These are phyloP conservation scores for Ectropis crepuscularia DNA, from an alignment of 2,888 invertebrate genomes.

Conservation along the genomic window DNA sequence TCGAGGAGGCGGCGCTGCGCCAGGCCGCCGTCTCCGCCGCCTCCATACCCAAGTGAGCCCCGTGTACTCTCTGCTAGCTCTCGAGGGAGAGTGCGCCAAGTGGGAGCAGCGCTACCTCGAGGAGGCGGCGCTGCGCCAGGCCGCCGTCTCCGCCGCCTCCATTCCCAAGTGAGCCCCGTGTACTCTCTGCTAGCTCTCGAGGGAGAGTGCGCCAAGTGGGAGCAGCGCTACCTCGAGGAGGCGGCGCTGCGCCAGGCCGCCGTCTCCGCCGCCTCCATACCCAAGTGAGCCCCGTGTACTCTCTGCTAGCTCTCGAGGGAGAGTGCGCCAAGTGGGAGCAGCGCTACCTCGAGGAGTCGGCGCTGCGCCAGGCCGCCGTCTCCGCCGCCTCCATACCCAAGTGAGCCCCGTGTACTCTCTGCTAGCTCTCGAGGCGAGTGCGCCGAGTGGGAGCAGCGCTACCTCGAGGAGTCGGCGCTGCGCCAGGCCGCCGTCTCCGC, in stretches of 20 bases:
- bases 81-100: slow-evolving; percentile 92
- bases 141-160: slow-evolving; percentile 92
- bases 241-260: slow-evolving; percentile 91
- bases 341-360: slow-evolving; percentile 92
- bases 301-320: slow-evolving; percentile 86
- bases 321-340: slow-evolving; percentile 95
- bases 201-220: slow-evolving; percentile 93
- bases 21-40: too few species aligned
- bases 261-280: slow-evolving; percentile 91
- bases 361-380: slow-evolving; percentile 91
- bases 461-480: slow-evolving; percentile 91
- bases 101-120: slow-evolving; percentile 94
- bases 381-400: slow-evolving; percentile 91
- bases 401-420: slow-evolving; percentile 63
- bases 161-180: slow-evolving; percentile 86
- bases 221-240: slow-evolving; percentile 93
- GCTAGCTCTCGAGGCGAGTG: slow-evolving; percentile 86
- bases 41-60: too few species aligned
- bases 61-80: slow-evolving; percentile 80
- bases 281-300: slow-evolving; percentile 83
- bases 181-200: slow-evolving; percentile 85
- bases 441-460: slow-evolving; percentile 94
- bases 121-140: slow-evolving; percentile 91
- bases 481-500: slow-evolving; percentile 93
- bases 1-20: too few species aligned